Evolutionary conservation across 64 coral and sea anemone species (phyloP).

Genomic region (Porites australiensis): DNA sequence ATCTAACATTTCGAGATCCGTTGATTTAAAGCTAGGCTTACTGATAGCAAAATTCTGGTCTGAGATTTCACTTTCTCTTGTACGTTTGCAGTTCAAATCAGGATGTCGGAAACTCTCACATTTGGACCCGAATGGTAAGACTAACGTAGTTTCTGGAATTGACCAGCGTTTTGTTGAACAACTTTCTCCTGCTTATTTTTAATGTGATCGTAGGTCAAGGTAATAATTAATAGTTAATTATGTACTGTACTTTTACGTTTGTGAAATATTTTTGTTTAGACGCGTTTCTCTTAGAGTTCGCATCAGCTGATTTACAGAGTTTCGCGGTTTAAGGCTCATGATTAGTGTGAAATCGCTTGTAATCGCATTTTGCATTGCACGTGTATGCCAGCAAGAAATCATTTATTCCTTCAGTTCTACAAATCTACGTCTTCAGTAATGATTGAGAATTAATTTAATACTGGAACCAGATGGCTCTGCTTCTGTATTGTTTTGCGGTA

Average conservation of each 20-base stretch:
- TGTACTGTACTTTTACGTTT: background rate
- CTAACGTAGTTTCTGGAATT: background rate
- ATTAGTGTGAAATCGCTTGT: too few species aligned
- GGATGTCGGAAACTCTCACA: slow-evolving; percentile 79
- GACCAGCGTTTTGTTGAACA: background rate
- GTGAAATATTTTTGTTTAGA: background rate
- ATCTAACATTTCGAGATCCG: background rate
- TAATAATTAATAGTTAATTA: background rate
- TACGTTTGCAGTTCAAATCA: slow-evolving; percentile 9
- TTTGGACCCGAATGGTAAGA: slow-evolving; percentile 77
- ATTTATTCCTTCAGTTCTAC: too few species aligned
- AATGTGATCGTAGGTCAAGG: background rate
- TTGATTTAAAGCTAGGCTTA: background rate
- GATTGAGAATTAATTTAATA: too few species aligned
- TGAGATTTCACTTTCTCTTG: background rate
- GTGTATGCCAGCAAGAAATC: too few species aligned
- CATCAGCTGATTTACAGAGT: background rate
- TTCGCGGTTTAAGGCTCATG: background rate
- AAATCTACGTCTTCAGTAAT: too few species aligned
- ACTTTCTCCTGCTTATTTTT: background rate
- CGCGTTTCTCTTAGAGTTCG: too few species aligned
- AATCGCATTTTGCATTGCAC: too few species aligned
- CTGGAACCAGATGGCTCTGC: too few species aligned
- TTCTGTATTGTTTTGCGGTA: too few species aligned
- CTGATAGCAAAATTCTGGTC: background rate